Evolutionary conservation across 1,140 invertebrate genomes (phyloP).

Genomic region (Neuroterus valhalla): DNA sequence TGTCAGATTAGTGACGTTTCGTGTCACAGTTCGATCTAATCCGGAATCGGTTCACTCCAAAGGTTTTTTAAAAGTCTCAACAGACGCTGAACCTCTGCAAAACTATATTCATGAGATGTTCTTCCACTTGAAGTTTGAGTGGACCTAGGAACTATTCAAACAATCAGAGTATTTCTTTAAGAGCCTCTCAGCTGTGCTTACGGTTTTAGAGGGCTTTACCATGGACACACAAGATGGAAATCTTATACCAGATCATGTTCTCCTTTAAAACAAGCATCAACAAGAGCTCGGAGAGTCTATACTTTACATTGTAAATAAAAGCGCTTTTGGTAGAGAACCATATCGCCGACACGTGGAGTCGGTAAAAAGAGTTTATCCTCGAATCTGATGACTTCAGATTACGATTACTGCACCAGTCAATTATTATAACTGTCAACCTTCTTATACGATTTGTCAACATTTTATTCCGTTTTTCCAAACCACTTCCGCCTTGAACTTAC

Average conservation of each 20-base stretch:
- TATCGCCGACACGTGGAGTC: neutral
- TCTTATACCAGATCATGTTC: slow-evolving; percentile 17
- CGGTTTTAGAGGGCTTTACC: slow-evolving; percentile 1
- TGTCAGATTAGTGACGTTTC: neutral
- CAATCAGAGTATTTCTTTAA: slow-evolving; percentile 26
- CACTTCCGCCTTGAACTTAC: too few species aligned
- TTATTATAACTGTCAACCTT: too few species aligned
- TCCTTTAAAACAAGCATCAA: neutral
- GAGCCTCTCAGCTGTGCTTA: slow-evolving; percentile 9
- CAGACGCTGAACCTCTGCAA: too few species aligned
- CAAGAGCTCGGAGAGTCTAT: neutral
- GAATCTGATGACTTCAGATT: neutral
- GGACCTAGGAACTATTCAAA: slow-evolving; percentile 22
- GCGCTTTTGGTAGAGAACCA: neutral
- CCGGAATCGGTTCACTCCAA: too few species aligned
- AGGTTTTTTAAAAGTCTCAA: too few species aligned
- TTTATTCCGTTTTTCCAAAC: too few species aligned
- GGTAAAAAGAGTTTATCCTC: neutral
- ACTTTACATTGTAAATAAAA: neutral
- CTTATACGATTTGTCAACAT: too few species aligned
- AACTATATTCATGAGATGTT: too few species aligned
- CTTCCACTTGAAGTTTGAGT: slow-evolving; percentile 23
- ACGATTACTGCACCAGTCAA: neutral
- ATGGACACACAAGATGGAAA: neutral
- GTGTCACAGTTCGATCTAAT: neutral